Evolutionary conservation across 2,113 vertebrate species (phyloP), one percentile per base, ranked within the genome.

Genomic region (Diadophis punctatus): DNA sequence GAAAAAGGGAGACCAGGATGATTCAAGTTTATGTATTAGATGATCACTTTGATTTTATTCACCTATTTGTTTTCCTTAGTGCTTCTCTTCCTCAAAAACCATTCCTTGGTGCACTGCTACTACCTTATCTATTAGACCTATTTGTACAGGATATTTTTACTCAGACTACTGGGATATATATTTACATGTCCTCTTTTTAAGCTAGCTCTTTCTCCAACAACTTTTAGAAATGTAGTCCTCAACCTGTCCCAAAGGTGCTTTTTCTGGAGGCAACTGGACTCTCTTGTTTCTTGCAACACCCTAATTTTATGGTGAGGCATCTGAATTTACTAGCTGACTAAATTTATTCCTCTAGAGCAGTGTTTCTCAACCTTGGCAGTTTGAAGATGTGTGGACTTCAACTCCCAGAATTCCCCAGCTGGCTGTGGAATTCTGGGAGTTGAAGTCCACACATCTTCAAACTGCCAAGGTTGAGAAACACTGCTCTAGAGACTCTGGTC

Each of bases 401-500:
- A n/a, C n/a, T n/a, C n/a, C n/a, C n/a, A n/a, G n/a, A n/a, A n/a
- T n/a, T n/a, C n/a, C n/a, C n/a, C n/a, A n/a, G n/a, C n/a, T n/a
- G n/a, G n/a, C n/a, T n/a, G n/a, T n/a, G n/a, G n/a, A n/a, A n/a
- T n/a, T n/a, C n/a, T n/a, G n/a, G n/a, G n/a, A n/a, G n/a, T n/a
- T n/a, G n/a, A n/a, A n/a, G n/a, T n/a, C n/a, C n/a, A n/a, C n/a
- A n/a, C n/a, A n/a, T n/a, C n/a, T n/a, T n/a, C n/a, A n/a, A n/a
- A n/a, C n/a, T n/a, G n/a, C n/a, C n/a, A n/a, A n/a, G n/a, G n/a
- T n/a, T n/a, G n/a, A n/a, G n/a, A n/a, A n/a, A n/a, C n/a, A n/a
- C n/a, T n/a, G n/a, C n/a, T n/a, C n/a, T n/a, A 16, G 8, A 27
- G 9, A 48, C 25, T 10, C 0, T 0, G 5, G 9, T 7, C 3